Conservation (phyloP, 2,797 vertebrate species). For the Onychomys arenicola region DNA sequence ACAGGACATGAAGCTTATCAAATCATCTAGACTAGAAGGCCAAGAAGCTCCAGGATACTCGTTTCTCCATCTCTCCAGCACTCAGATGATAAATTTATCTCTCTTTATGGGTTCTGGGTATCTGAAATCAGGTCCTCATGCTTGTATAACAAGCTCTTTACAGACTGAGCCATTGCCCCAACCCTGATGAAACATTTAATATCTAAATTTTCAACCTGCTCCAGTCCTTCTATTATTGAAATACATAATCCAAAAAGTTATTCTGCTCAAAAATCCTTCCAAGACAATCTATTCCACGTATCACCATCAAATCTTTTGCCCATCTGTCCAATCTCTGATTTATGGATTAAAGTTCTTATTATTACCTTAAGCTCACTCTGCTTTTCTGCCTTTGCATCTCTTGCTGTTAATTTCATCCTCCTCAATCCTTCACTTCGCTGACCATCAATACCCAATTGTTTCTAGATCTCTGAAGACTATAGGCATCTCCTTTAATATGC, state of each 20-base stretch:
- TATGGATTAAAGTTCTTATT: neutral
- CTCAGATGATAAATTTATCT: neutral
- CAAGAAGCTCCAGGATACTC: neutral
- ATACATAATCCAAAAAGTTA: neutral
- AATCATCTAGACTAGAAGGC: neutral
- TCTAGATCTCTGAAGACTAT: neutral
- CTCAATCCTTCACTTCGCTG: neutral
- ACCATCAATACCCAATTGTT: neutral
- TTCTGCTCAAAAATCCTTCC: neutral
- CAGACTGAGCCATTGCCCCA: neutral
- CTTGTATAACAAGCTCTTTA: neutral
- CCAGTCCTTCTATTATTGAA: neutral
- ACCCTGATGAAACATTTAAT: neutral
- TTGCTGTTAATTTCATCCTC: neutral
- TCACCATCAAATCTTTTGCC: neutral
- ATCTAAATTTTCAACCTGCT: neutral
- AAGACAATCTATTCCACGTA: neutral
- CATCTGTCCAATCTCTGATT: neutral
- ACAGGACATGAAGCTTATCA: neutral
- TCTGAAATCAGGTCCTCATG: neutral
- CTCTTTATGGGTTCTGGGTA: neutral
- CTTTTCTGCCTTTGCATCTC: neutral
- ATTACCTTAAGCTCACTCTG: neutral
- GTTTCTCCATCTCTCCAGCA: neutral
- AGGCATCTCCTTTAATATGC: neutral